Evolutionary conservation across 2,888 invertebrate genomes (phyloP), one percentile per base, ranked within the genome.

Genomic region (Brachypterus glaber): DNA sequence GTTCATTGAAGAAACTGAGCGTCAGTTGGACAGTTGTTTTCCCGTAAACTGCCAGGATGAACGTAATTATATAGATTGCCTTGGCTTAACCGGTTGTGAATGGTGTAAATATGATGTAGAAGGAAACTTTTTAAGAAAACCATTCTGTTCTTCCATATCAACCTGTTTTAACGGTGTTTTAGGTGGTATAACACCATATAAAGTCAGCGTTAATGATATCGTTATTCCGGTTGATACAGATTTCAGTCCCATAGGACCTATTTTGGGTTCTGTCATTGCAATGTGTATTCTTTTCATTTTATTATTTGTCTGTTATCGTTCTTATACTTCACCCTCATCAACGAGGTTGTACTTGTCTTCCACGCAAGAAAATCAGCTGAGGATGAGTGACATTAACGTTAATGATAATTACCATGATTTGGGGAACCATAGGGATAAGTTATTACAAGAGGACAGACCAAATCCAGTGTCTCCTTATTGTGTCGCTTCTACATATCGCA

Each of bases 101-200:
- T 93, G 92, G 92, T 93, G 92, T 60, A 79, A 81, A 54, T 68
- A 82, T 39, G 85, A 88, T 55, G 69, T 76, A 4, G 86, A 89
- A 55, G 84, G 82, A 1, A 72, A 73, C 43, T 78, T 79, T 15
- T 71, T 90, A 12, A 63, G 72, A 1, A 64, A 73, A 4, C 81
- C 90, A 0, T 88, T 83, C 60, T 93, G 93, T 60, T 79, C 85
- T 1, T 76, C 82, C 2, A 81, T 87, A 55, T 75, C 79, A 2
- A 73, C 80, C 3, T 92, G 92, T 60, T 92, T 89, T 59, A 85
- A 84, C 56, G 92, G 92, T 2, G 77, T 91, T 29, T 70, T 88
- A 9, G 88, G 89, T 2, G 82, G 86, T 1, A 71, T 77, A 7
- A 82, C 87, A 16, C 90, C 91, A 0, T 90, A 89, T 51, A 78